Conservation (phyloP, 2,888 invertebrate genomes). For the Heliconius cydno region DNA sequence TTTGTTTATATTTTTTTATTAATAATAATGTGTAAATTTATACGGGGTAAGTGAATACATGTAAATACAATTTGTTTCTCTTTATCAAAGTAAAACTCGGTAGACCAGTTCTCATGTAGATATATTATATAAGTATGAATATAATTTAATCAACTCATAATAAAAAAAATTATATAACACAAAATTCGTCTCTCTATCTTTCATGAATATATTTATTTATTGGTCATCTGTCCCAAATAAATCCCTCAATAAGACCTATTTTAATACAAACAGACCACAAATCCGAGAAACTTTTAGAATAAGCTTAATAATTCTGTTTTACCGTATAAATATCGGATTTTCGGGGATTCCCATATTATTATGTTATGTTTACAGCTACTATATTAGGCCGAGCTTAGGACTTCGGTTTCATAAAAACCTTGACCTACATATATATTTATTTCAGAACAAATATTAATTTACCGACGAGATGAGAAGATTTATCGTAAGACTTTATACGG, state of each 20-base stretch:
- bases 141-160: background rate
- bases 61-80: too few relatives aligned
- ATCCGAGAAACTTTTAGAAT: background rate
- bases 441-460: slow-evolving; percentile 4
- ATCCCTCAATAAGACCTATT: background rate
- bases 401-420: background rate
- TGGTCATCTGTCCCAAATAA: slow-evolving; percentile 3
- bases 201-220: slow-evolving; percentile 12
- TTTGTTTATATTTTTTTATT: too few relatives aligned
- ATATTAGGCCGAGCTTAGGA: background rate
- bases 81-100: too few relatives aligned
- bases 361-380: background rate
- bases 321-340: background rate
- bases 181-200: background rate
- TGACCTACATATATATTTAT: background rate
- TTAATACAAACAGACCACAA: background rate
- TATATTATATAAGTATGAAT: too few relatives aligned
- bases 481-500: background rate
- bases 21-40: too few relatives aligned
- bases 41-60: too few relatives aligned
- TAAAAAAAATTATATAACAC: background rate
- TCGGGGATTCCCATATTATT: background rate
- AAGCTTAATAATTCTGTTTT: slow-evolving; percentile 1
- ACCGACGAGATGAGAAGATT: background rate
- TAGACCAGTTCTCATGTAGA: too few relatives aligned